Evolutionary conservation across 2,113 vertebrate genomes (phyloP), one percentile per base, ranked within the genome.

Genomic region (Gambusia affinis): DNA sequence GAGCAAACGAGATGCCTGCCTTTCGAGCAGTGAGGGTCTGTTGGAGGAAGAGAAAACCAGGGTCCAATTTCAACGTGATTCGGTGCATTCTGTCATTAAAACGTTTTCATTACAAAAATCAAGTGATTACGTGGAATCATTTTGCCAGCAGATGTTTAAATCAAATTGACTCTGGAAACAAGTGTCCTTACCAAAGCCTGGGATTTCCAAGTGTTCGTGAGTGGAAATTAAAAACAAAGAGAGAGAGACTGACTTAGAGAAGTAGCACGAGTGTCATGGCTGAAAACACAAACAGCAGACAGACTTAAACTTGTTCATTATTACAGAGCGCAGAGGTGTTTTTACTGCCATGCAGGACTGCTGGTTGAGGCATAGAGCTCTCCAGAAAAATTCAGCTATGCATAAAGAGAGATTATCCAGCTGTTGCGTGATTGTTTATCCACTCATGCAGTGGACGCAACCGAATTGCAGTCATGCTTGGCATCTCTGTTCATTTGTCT

Each of bases 21-120:
- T 99, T 99, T 92, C 98, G 95, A 91, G 97, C 97, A 93, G 97
- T 95, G 88, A 99, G 92, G 4, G 97, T 98, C 98, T 99, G 90
- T 72, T 74, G 37, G 73, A 69, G 64, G 51, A 70, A 44, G 66
- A 74, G 28, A 62, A 80, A 69, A 60, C 67, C 73, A 66, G 1
- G 2, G 3, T 73, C 22, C 57, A 19, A 4, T 75, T 83, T 79
- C 12, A 15, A 42, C 1, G 8, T 14, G 27, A 8, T 67, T 19
- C 1, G 7, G 28, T 5, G 19, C 33, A 65, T 42, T 39, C 35
- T 6, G 27, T 8, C 30, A 31, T 33, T 37, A 2, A 30, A 27
- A 24, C 17, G 30, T 0, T 8, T 57, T 57, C 24, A n/a, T 24
- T 3, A 17, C 57, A 60, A 33, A 33, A 60, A 64, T 60, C 42